Evolutionary conservation across 2,888 invertebrate genomes (phyloP).

Genomic region (Encarsia formosa): DNA sequence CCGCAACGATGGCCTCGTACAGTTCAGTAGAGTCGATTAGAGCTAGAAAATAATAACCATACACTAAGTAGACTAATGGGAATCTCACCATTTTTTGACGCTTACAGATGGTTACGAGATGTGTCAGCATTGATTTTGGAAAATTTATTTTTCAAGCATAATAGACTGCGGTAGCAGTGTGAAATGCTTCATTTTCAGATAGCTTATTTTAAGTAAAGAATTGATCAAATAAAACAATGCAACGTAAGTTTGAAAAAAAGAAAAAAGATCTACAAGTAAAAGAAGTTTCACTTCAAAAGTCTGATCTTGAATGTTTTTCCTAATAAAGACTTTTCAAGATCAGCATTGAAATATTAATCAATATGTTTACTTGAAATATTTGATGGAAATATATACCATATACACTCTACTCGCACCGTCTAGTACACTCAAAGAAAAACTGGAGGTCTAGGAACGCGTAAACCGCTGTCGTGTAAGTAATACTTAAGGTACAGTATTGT

Average conservation of each 20-base stretch:
- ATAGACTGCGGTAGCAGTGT: neutral
- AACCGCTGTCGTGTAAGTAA: conserved; percentile 20
- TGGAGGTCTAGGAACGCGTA: conserved; percentile 39
- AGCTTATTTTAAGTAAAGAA: conserved; percentile 12
- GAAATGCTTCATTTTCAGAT: conserved; percentile 15
- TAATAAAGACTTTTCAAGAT: neutral
- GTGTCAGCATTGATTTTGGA: conserved; percentile 50
- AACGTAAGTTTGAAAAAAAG: neutral
- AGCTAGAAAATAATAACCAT: conserved; percentile 48
- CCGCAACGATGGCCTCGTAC: conserved; percentile 44
- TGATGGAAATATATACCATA: conserved; percentile 15
- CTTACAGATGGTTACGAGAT: conserved; percentile 50
- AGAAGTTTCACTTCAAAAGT: neutral
- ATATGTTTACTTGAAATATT: conserved; percentile 13
- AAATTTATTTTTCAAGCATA: conserved; percentile 29
- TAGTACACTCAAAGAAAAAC: conserved; percentile 18
- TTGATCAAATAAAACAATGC: conserved; percentile 1
- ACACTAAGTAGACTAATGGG: conserved; percentile 45
- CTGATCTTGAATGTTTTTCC: no score
- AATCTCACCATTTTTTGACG: conserved; percentile 51
- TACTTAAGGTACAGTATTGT: no score
- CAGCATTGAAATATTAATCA: conserved; percentile 2
- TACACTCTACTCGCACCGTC: conserved; percentile 6
- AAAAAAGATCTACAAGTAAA: neutral
- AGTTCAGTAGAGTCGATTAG: conserved; percentile 45